Conservation (phyloP, 2,797 vertebrate species). For the Rhynchotus rufescens region DNA sequence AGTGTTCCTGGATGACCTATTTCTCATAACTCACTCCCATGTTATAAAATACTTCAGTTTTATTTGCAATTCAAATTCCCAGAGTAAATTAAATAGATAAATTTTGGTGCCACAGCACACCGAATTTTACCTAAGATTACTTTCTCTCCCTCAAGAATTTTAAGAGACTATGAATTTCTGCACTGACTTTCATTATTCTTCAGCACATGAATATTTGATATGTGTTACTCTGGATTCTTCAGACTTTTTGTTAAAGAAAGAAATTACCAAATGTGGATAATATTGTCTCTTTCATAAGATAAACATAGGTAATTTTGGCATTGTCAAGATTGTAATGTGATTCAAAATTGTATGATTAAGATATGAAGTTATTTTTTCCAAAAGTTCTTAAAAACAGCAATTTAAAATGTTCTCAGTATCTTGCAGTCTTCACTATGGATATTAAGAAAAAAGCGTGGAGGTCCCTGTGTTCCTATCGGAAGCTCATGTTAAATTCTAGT, state of each 20-base stretch:
- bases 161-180: constrained; percentile 20
- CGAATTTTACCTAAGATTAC: constrained; percentile 42
- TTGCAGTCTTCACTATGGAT: not conserved
- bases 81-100: constrained; percentile 25
- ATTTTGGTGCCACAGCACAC: constrained; percentile 22
- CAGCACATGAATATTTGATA: constrained; percentile 35
- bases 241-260: constrained; percentile 35
- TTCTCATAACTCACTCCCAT: not conserved
- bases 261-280: not conserved
- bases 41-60: not conserved
- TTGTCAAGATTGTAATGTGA: not conserved
- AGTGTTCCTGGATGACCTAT: not conserved
- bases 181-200: constrained; percentile 24
- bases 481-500: not conserved
- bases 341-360: not conserved
- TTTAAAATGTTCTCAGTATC: not conserved
- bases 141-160: constrained; percentile 35
- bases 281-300: not conserved
- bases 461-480: not conserved
- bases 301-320: not conserved
- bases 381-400: not conserved
- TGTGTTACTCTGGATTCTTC: constrained; percentile 20
- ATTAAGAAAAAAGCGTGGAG: not conserved
- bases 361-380: not conserved
- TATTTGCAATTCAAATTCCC: not conserved